Evolutionary conservation across 2,797 vertebrate genomes (phyloP).

Genomic region (Mus caroli): DNA sequence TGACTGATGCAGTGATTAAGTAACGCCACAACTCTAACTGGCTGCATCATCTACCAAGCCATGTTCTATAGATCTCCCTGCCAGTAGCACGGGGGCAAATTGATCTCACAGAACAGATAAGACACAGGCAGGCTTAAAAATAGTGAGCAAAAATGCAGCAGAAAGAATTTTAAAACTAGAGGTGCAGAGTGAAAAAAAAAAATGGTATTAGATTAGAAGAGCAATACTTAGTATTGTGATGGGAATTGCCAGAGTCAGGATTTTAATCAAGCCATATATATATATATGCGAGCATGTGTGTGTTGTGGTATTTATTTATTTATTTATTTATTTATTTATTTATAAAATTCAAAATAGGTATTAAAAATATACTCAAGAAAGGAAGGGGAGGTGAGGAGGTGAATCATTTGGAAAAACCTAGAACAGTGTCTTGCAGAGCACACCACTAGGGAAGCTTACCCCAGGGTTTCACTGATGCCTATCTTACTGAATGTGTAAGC

Average conservation of each 20-base stretch:
- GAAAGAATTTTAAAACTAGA: neutral
- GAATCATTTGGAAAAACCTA: neutral
- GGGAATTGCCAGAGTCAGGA: neutral
- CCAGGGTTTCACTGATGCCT: too few relatives aligned
- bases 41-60: neutral
- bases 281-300: too few relatives aligned
- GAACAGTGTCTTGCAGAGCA: neutral
- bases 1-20: slow-evolving; percentile 37
- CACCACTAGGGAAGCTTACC: too few relatives aligned
- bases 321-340: neutral
- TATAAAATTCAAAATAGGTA: neutral
- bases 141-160: neutral
- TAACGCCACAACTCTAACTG: neutral
- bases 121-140: neutral
- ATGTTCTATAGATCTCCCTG: neutral
- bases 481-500: too few relatives aligned
- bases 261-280: neutral
- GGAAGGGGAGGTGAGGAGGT: neutral
- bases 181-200: neutral
- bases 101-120: neutral
- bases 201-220: neutral
- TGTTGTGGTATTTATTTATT: too few relatives aligned
- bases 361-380: neutral
- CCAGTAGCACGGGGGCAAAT: neutral
- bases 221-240: neutral